These are phyloP conservation scores for Diplodus puntazzo DNA, from an alignment of 2,797 vertebrate species.

Conservation along the genomic window DNA sequence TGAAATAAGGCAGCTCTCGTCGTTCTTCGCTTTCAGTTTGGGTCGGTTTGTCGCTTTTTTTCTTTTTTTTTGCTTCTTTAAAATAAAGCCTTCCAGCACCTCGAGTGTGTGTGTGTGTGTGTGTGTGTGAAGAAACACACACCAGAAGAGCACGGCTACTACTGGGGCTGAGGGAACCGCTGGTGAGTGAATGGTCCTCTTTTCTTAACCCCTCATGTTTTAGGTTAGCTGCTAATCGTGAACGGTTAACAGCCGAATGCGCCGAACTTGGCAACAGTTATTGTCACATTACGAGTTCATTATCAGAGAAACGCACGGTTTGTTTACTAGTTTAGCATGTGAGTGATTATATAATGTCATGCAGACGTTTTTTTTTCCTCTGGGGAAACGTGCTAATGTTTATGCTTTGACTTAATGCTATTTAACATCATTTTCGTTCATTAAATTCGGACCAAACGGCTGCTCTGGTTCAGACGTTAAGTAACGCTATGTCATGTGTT, in stretches of 20 bases:
- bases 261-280: background rate
- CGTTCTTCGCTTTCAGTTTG: constrained; percentile 5
- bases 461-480: background rate
- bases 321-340: background rate
- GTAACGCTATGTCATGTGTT: constrained; percentile 21
- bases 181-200: constrained; percentile 65
- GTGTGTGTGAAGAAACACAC: constrained; percentile 38
- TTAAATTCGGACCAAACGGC: background rate
- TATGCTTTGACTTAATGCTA: background rate
- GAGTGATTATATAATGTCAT: background rate
- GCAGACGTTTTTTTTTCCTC: too few relatives aligned
- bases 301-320: too few relatives aligned
- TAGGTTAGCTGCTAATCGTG: constrained; percentile 7
- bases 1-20: constrained; percentile 24
- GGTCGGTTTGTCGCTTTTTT: background rate
- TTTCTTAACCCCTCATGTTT: background rate
- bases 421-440: background rate
- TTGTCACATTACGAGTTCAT: background rate
- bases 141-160: constrained; percentile 3
- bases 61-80: background rate
- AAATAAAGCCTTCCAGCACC: background rate
- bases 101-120: constrained; percentile 8
- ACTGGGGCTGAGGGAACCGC: constrained; percentile 33
- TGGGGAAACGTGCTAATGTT: background rate
- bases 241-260: background rate